Evolutionary conservation across 2,797 vertebrate genomes (phyloP).

Genomic region (Parauchenoglanis punctatus): DNA sequence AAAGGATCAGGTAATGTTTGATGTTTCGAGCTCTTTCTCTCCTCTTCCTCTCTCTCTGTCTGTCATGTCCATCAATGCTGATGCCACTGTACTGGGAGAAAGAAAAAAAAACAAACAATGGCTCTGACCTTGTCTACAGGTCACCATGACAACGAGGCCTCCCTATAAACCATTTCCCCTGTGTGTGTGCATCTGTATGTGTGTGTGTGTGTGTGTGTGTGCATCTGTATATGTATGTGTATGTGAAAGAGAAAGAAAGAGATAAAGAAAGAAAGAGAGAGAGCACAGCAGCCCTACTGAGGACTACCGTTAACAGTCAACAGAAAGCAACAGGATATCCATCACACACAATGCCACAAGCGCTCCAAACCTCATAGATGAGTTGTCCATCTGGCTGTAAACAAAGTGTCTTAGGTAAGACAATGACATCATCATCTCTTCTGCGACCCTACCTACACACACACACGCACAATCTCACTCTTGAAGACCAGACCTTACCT

Average conservation of each 20-base stretch:
- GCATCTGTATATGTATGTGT: conserved; percentile 6
- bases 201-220: conserved; percentile 29
- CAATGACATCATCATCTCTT: conserved; percentile 19
- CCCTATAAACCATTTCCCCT: conserved; percentile 70
- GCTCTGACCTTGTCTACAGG: conserved; percentile 72
- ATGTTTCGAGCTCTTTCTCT: conserved; percentile 7
- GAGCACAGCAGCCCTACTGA: conserved; percentile 29
- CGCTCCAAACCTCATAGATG: conserved; percentile 27
- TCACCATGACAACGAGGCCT: conserved; percentile 73
- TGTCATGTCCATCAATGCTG: conserved; percentile 43
- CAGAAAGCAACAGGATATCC: conserved; percentile 49
- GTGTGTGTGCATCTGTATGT: conserved; percentile 42
- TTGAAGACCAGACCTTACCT: conserved; percentile 40
- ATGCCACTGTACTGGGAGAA: conserved; percentile 42
- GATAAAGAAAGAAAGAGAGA: background rate
- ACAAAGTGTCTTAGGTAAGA: conserved; percentile 6
- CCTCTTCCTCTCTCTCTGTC: background rate
- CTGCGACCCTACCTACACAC: conserved; percentile 25
- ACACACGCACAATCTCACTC: conserved; percentile 30
- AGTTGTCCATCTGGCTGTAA: background rate
- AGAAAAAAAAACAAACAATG: conserved; percentile 69
- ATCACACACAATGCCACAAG: conserved; percentile 35
- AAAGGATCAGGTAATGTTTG: conserved; percentile 3
- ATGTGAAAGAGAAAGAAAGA: background rate
- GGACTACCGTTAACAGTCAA: conserved; percentile 42